A percentile compares a stretch with the other conserved stretches of the same genome.
These are phyloP conservation scores for Morpho achilles DNA, from an alignment of 2,888 invertebrate genomes.

Conservation along the genomic window DNA sequence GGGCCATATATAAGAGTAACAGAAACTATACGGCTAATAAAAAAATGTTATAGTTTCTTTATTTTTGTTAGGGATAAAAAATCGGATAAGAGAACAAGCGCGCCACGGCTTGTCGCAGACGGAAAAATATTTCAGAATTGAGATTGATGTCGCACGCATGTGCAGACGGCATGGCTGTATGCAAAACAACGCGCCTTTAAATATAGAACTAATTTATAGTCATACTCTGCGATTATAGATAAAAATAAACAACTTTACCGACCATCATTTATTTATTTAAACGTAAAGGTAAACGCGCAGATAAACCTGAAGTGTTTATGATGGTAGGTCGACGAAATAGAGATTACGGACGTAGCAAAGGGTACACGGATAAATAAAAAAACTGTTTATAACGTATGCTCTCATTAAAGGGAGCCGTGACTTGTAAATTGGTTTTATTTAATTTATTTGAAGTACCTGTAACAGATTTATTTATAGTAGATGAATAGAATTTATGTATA, in stretches of 20 bases:
- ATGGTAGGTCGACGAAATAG: constrained; percentile 35
- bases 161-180: constrained; percentile 74
- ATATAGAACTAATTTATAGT: constrained; percentile 78
- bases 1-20: too few relatives aligned
- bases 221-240: constrained; percentile 76
- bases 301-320: constrained; percentile 40
- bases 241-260: constrained; percentile 67
- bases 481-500: not conserved
- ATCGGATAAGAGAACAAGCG: constrained; percentile 13
- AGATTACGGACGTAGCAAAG: constrained; percentile 33
- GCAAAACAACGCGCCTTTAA: constrained; percentile 73
- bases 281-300: constrained; percentile 35
- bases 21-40: not conserved
- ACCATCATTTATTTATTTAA: constrained; percentile 57
- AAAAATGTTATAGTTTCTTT: not conserved
- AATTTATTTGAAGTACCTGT: constrained; percentile 9
- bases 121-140: constrained; percentile 77
- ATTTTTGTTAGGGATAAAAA: not conserved
- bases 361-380: constrained; percentile 26
- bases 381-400: constrained; percentile 24
- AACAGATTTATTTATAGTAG: constrained; percentile 10
- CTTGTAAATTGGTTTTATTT: constrained; percentile 17
- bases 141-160: constrained; percentile 78
- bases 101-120: constrained; percentile 44
- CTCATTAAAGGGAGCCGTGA: constrained; percentile 23